These are phyloP conservation scores for Nanorana parkeri DNA, from an alignment of 2,113 vertebrate species.

Conservation along the genomic window DNA sequence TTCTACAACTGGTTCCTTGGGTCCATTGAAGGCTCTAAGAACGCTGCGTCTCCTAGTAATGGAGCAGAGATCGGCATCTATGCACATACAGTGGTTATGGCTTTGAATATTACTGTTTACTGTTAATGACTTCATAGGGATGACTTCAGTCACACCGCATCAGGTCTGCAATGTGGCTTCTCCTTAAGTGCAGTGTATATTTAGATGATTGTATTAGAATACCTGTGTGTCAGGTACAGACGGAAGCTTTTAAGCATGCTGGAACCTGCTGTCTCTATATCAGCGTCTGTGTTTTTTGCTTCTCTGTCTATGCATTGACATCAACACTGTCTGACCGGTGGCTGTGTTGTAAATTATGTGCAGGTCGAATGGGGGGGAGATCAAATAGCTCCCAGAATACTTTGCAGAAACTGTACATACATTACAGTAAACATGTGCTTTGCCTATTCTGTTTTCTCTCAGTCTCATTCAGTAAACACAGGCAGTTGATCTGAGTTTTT, in stretches of 20 bases:
- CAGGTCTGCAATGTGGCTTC: neutral
- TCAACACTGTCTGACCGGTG: neutral
- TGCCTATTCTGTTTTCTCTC: too few species aligned
- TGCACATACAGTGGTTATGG: neutral
- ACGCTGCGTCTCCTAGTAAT: too few species aligned
- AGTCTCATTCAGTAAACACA: too few species aligned
- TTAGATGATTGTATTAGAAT: neutral
- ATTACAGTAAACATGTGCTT: too few species aligned
- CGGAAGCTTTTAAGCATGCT: neutral
- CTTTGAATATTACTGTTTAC: neutral
- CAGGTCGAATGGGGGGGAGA: too few species aligned
- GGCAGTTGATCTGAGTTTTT: too few species aligned
- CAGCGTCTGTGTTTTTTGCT: neutral
- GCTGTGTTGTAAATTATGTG: neutral
- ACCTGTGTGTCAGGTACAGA: neutral
- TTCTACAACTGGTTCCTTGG: too few species aligned
- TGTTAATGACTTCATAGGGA: neutral
- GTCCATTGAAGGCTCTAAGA: too few species aligned
- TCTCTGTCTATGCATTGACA: too few species aligned
- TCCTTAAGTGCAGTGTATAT: neutral
- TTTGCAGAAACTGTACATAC: conserved; percentile 4
- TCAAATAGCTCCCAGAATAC: neutral
- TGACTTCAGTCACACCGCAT: neutral
- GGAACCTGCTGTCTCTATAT: neutral
- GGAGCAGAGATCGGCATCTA: neutral